Conservation (phyloP, 2,888 invertebrate species). For the Neoitamus cyanurus region DNA sequence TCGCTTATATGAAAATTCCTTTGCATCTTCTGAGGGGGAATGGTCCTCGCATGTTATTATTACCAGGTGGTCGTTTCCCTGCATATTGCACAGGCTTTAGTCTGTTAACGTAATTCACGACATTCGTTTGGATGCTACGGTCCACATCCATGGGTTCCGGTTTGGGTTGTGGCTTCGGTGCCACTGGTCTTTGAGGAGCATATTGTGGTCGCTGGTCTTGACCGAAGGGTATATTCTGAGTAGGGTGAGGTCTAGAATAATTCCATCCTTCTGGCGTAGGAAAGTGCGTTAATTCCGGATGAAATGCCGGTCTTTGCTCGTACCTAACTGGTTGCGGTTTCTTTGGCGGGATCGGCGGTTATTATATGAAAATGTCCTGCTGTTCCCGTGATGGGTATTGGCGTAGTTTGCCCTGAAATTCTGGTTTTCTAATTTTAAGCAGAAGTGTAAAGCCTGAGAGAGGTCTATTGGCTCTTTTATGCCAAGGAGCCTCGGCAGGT, state of each 20-base stretch:
- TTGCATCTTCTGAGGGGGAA: neutral
- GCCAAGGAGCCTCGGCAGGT: no score
- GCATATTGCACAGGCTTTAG: neutral
- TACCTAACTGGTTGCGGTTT: neutral
- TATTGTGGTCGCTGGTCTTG: neutral
- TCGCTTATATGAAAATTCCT: neutral
- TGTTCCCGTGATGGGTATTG: neutral
- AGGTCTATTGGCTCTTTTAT: neutral
- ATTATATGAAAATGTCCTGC: neutral
- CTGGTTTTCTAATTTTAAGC: neutral
- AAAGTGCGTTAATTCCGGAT: neutral
- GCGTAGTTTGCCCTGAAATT: neutral
- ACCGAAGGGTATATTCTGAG: neutral
- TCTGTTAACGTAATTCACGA: neutral
- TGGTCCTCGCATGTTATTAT: no score
- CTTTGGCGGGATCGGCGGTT: neutral
- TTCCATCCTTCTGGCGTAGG: neutral
- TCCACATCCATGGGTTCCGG: neutral
- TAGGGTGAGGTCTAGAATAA: neutral
- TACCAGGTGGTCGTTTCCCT: no score
- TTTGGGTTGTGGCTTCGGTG: neutral
- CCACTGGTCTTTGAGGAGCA: neutral
- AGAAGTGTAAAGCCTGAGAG: neutral
- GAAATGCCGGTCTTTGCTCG: neutral
- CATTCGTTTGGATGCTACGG: neutral